Evolutionary conservation across 1,140 invertebrate genomes (phyloP).

Genomic region (Calosoma granatense): DNA sequence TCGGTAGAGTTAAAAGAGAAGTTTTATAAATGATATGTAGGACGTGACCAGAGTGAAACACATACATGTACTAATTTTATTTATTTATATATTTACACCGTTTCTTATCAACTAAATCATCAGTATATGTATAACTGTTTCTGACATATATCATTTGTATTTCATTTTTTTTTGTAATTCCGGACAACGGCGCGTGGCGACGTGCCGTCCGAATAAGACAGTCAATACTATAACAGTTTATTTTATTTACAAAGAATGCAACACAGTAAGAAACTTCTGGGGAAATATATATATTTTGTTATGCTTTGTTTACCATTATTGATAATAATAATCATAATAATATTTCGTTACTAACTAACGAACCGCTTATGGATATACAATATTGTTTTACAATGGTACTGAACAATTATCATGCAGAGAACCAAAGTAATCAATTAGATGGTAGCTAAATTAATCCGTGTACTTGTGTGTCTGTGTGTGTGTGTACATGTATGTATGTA

Average conservation of each 20-base stretch:
- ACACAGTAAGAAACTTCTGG: not conserved
- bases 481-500: too few species aligned
- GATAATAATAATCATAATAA: not conserved
- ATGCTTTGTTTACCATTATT: too few species aligned
- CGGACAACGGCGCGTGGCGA: not conserved
- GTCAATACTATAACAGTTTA: not conserved
- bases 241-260: not conserved
- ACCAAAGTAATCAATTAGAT: not conserved
- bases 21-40: too few species aligned
- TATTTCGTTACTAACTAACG: not conserved
- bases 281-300: not conserved
- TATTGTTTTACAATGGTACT: not conserved
- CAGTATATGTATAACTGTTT: not conserved
- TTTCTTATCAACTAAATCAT: not conserved
- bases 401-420: not conserved
- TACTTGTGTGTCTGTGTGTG: too few species aligned
- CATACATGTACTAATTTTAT: slow-evolving; percentile 5
- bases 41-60: too few species aligned
- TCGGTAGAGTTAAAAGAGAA: too few species aligned
- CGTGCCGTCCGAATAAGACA: not conserved
- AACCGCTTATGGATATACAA: not conserved
- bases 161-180: not conserved
- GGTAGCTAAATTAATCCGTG: too few species aligned
- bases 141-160: not conserved
- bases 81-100: not conserved